Percentiles rank a stretch among this genome's conserved stretches.
Evolutionary conservation across 1,140 invertebrate genomes (phyloP).

Genomic region (Drosophila nikananu): DNA sequence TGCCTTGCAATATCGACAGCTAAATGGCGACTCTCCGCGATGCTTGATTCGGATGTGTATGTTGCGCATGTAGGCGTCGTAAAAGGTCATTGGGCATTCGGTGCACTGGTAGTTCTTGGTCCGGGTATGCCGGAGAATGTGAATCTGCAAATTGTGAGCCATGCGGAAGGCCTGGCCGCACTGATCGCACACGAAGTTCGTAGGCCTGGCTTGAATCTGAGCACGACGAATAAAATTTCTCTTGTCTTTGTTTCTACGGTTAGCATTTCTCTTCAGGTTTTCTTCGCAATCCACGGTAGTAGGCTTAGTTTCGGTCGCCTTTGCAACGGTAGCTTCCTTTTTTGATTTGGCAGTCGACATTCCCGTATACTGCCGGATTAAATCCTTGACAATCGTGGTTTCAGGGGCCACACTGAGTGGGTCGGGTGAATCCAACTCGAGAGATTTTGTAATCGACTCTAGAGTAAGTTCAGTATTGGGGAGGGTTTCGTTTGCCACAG

Average conservation of each 20-base stretch:
- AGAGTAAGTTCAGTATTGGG: background rate
- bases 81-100: conserved; percentile 62
- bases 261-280: conserved; percentile 10
- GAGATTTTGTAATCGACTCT: conserved; percentile 1
- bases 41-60: conserved; percentile 65
- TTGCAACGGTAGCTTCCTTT: background rate
- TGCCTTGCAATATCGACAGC: conserved; percentile 51
- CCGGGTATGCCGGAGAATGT: conserved; percentile 56
- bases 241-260: conserved; percentile 48
- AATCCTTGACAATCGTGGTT: conserved; percentile 19
- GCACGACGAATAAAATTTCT: conserved; percentile 62
- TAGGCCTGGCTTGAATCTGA: conserved; percentile 45
- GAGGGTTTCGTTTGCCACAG: background rate
- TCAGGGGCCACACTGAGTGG: conserved; percentile 30
- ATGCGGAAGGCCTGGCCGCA: conserved; percentile 64
- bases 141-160: conserved; percentile 63
- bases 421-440: background rate
- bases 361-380: conserved; percentile 27
- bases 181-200: conserved; percentile 66
- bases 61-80: conserved; percentile 70
- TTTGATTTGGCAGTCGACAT: background rate
- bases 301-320: background rate
- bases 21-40: conserved; percentile 56
- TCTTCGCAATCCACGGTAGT: background rate
- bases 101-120: conserved; percentile 62